These are phyloP conservation scores for Chrysemys picta DNA, from an alignment of 2,113 vertebrate species.

Conservation along the genomic window DNA sequence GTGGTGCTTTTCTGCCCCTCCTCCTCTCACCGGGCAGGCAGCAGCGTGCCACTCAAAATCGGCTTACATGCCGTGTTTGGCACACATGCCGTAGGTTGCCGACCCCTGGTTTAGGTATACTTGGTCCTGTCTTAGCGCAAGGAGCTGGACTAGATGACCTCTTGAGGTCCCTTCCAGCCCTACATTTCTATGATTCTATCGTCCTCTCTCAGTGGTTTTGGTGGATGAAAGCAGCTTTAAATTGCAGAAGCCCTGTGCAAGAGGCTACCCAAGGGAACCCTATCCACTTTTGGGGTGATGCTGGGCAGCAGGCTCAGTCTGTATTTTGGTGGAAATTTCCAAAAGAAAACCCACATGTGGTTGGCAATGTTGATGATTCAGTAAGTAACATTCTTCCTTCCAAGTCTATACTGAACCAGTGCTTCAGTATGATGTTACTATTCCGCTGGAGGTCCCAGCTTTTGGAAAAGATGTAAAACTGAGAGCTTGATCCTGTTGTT, in stretches of 20 bases:
- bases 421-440: conserved; percentile 17
- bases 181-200: not conserved
- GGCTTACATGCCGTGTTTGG: too few relatives aligned
- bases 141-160: too few relatives aligned
- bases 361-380: conserved; percentile 43
- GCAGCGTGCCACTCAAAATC: too few relatives aligned
- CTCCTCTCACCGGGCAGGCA: too few relatives aligned
- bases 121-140: too few relatives aligned
- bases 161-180: too few relatives aligned
- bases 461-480: not conserved
- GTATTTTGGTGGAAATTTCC: conserved; percentile 45
- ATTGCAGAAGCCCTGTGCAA: conserved; percentile 5
- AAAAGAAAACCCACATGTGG: conserved; percentile 36
- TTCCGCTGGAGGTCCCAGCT: not conserved
- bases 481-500: conserved; percentile 15
- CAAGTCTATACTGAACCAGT: not conserved
- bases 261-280: not conserved
- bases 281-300: conserved; percentile 21
- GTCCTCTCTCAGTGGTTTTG: conserved; percentile 35
- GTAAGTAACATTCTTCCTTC: conserved; percentile 2
- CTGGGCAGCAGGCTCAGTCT: not conserved
- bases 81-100: too few relatives aligned
- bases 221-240: conserved; percentile 12
- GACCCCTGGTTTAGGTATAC: too few relatives aligned
- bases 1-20: too few relatives aligned